phyloP scores from a whole-genome alignment of 2,113 vertebrate genomes.

The Podocnemis expansa region DNA sequence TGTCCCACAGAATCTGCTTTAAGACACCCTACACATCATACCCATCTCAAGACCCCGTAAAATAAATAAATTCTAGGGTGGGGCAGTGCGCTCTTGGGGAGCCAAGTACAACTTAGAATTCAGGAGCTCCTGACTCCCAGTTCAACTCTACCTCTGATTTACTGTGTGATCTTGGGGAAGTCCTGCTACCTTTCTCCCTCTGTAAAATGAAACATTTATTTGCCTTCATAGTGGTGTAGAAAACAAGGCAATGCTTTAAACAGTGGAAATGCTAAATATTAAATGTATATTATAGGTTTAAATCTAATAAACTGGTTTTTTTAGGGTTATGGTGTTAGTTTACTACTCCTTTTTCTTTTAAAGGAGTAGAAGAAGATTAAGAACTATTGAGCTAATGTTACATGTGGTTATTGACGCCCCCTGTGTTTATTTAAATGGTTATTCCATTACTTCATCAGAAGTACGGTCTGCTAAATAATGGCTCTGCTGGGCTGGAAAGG shows the following conservation, averaged over 20 bases:
- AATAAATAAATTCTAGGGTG: background rate
- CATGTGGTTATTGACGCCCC: background rate
- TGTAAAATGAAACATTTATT: background rate
- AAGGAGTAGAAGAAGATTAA: background rate
- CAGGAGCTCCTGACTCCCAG: no score
- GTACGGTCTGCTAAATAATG: background rate
- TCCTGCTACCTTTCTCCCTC: background rate
- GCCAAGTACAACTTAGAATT: no score
- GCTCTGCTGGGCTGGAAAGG: background rate
- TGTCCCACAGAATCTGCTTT: background rate
- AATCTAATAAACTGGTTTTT: background rate
- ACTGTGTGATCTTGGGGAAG: no score
- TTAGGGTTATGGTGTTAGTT: background rate
- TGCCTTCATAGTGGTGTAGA: background rate
- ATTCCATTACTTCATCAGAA: background rate
- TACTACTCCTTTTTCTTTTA: background rate
- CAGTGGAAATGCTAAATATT: background rate
- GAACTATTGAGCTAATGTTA: background rate
- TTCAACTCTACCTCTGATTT: no score
- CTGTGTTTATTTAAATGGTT: background rate
- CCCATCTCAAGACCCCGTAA: background rate
- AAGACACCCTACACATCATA: background rate
- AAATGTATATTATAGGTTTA: background rate
- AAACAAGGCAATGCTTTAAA: background rate
- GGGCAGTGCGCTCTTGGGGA: background rate